Evolutionary conservation across 2,113 vertebrate species (phyloP).

Genomic region (Anguilla japonica): DNA sequence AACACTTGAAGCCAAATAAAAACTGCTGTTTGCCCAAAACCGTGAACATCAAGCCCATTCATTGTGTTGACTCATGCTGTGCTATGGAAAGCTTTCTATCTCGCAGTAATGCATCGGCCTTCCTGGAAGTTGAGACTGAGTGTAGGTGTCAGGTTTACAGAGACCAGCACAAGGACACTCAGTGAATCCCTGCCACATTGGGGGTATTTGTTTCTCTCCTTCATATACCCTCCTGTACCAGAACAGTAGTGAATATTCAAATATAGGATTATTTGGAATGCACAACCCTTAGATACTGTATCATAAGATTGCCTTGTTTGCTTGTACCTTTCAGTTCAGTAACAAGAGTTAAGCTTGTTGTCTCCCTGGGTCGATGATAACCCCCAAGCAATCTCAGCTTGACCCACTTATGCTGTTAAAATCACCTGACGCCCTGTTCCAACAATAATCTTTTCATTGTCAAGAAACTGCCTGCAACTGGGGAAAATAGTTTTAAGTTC

Average conservation of each 20-base stretch:
- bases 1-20: too few relatives aligned
- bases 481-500: too few relatives aligned
- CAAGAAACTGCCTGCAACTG: not conserved
- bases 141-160: not conserved
- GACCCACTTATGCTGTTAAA: not conserved
- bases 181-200: not conserved
- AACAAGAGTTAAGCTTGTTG: conserved; percentile 15
- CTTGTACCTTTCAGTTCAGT: not conserved
- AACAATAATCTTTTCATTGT: not conserved
- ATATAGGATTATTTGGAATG: not conserved
- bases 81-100: not conserved
- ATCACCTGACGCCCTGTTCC: not conserved
- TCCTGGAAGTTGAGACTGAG: not conserved
- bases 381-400: conserved; percentile 22
- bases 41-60: not conserved
- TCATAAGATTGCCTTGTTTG: not conserved
- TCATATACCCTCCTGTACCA: not conserved
- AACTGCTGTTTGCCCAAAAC: not conserved
- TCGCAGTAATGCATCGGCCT: not conserved
- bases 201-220: not conserved
- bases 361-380: conserved; percentile 2
- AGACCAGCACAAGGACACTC: not conserved
- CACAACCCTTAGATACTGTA: not conserved
- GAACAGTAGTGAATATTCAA: not conserved
- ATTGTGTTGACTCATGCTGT: not conserved